Evolutionary conservation across 1,140 invertebrate genomes (phyloP).

Genomic region (Halesus radiatus): DNA sequence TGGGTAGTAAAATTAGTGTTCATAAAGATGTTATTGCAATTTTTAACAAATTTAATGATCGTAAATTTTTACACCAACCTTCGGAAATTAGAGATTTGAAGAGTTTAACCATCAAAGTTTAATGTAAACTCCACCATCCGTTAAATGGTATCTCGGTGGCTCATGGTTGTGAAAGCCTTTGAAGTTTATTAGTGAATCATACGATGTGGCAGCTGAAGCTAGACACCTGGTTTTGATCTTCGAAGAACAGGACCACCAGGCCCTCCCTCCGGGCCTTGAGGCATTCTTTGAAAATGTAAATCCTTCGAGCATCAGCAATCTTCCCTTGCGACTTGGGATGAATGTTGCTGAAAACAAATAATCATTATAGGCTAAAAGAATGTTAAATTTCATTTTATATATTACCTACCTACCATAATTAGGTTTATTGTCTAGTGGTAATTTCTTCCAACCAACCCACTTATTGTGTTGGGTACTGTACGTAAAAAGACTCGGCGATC

Average conservation of each 20-base stretch:
- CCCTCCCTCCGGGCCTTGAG: not conserved
- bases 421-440: too few species aligned
- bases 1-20: too few species aligned
- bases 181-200: not conserved
- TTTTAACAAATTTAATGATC: too few species aligned
- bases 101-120: not conserved
- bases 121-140: not conserved
- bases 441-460: too few species aligned
- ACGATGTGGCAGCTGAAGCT: not conserved
- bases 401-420: too few species aligned
- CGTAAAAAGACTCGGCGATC: too few species aligned
- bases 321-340: not conserved
- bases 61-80: too few species aligned
- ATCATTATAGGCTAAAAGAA: not conserved
- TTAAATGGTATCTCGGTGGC: not conserved
- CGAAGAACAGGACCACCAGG: constrained; percentile 12
- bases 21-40: too few species aligned
- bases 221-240: not conserved
- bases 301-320: constrained; percentile 4
- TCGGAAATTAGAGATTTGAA: too few species aligned
- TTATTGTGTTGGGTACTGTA: too few species aligned
- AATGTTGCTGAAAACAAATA: not conserved
- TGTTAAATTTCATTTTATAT: not conserved
- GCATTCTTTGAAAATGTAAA: not conserved
- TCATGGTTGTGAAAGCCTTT: not conserved